A percentile compares a stretch with the other conserved stretches of the same genome.
These are phyloP conservation scores for Albula goreensis DNA, from an alignment of 2,113 vertebrate species.

Conservation along the genomic window DNA sequence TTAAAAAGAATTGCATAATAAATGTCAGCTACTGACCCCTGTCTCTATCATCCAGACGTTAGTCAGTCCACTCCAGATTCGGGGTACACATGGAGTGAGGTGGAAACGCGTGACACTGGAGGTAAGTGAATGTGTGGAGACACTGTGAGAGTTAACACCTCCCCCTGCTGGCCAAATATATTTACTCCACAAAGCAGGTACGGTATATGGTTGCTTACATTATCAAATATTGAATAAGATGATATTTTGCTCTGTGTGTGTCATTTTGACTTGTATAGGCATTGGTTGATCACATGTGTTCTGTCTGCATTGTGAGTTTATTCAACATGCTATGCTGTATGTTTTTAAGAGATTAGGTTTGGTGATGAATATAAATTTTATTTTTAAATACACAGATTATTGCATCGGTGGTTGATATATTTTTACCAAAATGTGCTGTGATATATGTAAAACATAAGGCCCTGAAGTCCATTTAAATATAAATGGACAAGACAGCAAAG, in stretches of 20 bases:
- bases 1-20: not conserved
- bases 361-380: too few relatives aligned
- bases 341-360: constrained; percentile 12
- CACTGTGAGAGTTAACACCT: not conserved
- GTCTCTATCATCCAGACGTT: constrained; percentile 65
- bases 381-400: too few relatives aligned
- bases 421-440: not conserved
- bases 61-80: constrained; percentile 63
- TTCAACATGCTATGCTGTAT: constrained; percentile 16
- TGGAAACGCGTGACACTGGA: constrained; percentile 53
- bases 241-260: constrained; percentile 35
- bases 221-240: not conserved
- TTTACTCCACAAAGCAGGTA: not conserved
- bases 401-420: too few relatives aligned
- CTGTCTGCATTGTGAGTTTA: constrained; percentile 35
- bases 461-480: not conserved
- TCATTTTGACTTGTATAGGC: constrained; percentile 34
- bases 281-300: constrained; percentile 44
- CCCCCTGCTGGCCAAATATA: not conserved
- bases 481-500: not conserved
- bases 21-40: constrained; percentile 28
- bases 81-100: constrained; percentile 67
- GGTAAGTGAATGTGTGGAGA: constrained; percentile 56
- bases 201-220: not conserved
- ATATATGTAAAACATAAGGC: not conserved